Conservation (phyloP, 35 echinoderm and acorn worm genomes). For the Amphiura filiformis region DNA sequence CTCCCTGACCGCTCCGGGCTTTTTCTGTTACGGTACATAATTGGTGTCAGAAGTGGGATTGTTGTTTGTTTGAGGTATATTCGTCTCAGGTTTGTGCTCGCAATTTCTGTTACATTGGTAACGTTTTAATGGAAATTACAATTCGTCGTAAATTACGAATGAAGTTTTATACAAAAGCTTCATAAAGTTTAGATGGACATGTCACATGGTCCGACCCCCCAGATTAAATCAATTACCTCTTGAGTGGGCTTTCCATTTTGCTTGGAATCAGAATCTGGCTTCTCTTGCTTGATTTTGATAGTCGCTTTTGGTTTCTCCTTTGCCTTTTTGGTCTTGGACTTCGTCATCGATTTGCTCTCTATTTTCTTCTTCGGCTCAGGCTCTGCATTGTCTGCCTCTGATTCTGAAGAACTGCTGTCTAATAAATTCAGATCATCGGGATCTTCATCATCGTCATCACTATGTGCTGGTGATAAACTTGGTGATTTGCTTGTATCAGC, state of each 20-base stretch:
- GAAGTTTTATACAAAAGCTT: no score
- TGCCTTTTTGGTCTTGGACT: neutral
- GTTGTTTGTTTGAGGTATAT: no score
- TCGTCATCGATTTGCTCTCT: neutral
- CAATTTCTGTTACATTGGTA: no score
- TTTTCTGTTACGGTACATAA: no score
- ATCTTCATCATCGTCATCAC: neutral
- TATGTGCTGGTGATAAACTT: neutral
- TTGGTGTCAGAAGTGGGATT: no score
- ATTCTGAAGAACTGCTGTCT: neutral
- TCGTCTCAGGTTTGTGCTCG: no score
- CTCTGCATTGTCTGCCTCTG: neutral
- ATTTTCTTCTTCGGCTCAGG: neutral
- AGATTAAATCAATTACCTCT: no score
- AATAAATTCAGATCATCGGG: neutral
- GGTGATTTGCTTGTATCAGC: neutral
- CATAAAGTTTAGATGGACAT: no score
- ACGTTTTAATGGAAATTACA: no score
- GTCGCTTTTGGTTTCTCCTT: neutral
- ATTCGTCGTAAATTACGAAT: no score
- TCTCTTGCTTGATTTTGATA: neutral
- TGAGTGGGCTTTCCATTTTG: neutral
- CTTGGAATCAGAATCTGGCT: neutral
- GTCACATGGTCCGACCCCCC: no score
- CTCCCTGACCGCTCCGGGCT: no score